Percentiles rank a stretch among this genome's conserved stretches.
These are phyloP conservation scores for Lepidocyrtoides sp. DNA, from an alignment of 2,888 invertebrate species.

Conservation along the genomic window DNA sequence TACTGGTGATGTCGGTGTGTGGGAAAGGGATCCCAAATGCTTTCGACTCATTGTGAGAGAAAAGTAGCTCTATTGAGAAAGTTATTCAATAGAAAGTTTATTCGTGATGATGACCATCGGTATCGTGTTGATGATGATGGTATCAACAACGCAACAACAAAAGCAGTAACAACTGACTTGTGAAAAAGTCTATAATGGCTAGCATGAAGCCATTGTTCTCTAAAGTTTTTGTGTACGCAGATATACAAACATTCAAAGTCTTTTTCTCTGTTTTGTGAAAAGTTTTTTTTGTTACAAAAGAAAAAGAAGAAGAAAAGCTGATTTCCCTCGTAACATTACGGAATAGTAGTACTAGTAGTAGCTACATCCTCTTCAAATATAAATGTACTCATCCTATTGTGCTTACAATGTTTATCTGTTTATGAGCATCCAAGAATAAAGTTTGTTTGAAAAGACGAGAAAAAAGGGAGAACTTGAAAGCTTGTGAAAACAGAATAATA, in stretches of 20 bases:
- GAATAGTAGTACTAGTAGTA: background rate
- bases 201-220: conserved; percentile 13
- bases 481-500: background rate
- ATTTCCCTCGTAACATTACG: conserved; percentile 23
- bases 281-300: background rate
- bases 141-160: background rate
- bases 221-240: background rate
- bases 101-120: conserved; percentile 35
- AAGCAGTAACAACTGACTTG: background rate
- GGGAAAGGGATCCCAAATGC: background rate
- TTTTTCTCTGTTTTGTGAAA: conserved; percentile 9
- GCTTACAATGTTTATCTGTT: conserved; percentile 23
- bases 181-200: background rate
- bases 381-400: conserved; percentile 17
- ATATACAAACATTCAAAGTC: conserved; percentile 12
- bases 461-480: background rate
- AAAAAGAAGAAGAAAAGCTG: background rate
- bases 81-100: conserved; percentile 46
- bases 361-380: conserved; percentile 8
- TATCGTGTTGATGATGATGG: background rate
- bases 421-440: conserved; percentile 39
- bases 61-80: conserved; percentile 31
- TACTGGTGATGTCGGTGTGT: background rate
- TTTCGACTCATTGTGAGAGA: conserved; percentile 1
- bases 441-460: conserved; percentile 1